phyloP scores from a whole-genome alignment of 2,113 vertebrate genomes.

The Mola mola region DNA sequence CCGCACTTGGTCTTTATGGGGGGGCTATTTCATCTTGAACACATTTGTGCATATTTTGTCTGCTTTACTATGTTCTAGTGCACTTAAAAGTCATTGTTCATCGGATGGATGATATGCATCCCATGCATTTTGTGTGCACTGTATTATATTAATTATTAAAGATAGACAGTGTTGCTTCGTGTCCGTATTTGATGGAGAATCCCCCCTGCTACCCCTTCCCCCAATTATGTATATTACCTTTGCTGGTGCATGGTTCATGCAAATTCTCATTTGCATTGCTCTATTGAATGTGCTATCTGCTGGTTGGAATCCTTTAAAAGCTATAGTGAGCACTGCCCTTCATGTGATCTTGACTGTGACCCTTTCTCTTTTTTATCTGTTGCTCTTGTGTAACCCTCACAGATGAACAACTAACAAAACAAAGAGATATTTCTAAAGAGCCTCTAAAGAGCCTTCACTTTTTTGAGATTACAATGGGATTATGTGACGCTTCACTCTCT shows the following conservation, averaged over 20 bases:
- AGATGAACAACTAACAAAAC: constrained; percentile 33
- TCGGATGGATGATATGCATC: constrained; percentile 65
- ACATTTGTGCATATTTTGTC: constrained; percentile 63
- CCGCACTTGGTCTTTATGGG: constrained; percentile 37
- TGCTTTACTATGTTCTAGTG: constrained; percentile 50
- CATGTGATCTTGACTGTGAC: constrained; percentile 66
- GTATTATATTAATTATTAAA: constrained; percentile 76
- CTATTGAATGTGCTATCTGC: constrained; percentile 60
- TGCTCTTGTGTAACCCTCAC: constrained; percentile 8
- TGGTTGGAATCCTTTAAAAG: constrained; percentile 59
- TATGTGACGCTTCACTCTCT: too few relatives aligned
- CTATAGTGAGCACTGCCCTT: constrained; percentile 56
- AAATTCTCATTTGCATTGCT: constrained; percentile 75
- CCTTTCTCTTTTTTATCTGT: constrained; percentile 58
- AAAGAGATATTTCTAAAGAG: too few relatives aligned
- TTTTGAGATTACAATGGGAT: too few relatives aligned
- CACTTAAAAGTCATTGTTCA: constrained; percentile 74
- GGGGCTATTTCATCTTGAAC: constrained; percentile 61
- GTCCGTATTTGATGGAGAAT: constrained; percentile 68
- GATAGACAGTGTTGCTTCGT: constrained; percentile 74
- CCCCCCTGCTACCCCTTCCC: constrained; percentile 36
- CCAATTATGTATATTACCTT: constrained; percentile 80
- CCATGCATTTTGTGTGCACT: constrained; percentile 57
- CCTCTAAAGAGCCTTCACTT: too few relatives aligned
- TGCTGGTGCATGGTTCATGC: constrained; percentile 69